phyloP scores from a whole-genome alignment of 1,140 invertebrate genomes.

The Sminthurides bifidus region DNA sequence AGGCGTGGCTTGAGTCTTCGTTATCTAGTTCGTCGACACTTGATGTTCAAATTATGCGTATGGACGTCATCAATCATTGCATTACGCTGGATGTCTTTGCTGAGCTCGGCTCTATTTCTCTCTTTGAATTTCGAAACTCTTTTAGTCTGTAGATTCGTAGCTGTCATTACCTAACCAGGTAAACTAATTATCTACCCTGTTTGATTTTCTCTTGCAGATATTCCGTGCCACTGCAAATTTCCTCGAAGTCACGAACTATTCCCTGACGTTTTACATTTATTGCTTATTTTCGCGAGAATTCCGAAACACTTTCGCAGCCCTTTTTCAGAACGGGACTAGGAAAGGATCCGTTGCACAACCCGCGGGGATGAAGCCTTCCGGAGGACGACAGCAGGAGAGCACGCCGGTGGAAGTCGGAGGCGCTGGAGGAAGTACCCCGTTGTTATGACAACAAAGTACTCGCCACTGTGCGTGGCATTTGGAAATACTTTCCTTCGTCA shows the following conservation, averaged over 20 bases:
- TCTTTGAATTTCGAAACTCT: too few species aligned
- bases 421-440: conserved; percentile 12
- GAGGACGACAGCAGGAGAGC: conserved; percentile 8
- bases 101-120: too few species aligned
- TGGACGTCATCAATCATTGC: too few species aligned
- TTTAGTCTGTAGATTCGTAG: neutral
- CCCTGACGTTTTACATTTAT: conserved; percentile 67
- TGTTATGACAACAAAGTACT: conserved; percentile 19
- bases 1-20: too few species aligned
- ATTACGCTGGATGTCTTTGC: too few species aligned
- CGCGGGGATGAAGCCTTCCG: conserved; percentile 4
- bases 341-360: conserved; percentile 5
- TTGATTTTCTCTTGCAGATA: conserved; percentile 42
- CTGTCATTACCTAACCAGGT: neutral
- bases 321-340: conserved; percentile 6
- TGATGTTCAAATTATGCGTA: too few species aligned
- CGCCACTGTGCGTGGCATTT: conserved; percentile 15
- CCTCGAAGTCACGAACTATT: conserved; percentile 60
- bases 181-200: neutral
- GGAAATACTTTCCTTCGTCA: conserved; percentile 14
- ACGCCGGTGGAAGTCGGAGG: conserved; percentile 2
- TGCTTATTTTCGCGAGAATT: conserved; percentile 64
- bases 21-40: too few species aligned
- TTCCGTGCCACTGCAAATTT: conserved; percentile 61
- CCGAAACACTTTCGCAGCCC: conserved; percentile 50